A percentile compares a stretch with the other conserved stretches of the same genome.
These are phyloP conservation scores for Anas bahamensis DNA, from an alignment of 2,797 vertebrate genomes.

Conservation along the genomic window DNA sequence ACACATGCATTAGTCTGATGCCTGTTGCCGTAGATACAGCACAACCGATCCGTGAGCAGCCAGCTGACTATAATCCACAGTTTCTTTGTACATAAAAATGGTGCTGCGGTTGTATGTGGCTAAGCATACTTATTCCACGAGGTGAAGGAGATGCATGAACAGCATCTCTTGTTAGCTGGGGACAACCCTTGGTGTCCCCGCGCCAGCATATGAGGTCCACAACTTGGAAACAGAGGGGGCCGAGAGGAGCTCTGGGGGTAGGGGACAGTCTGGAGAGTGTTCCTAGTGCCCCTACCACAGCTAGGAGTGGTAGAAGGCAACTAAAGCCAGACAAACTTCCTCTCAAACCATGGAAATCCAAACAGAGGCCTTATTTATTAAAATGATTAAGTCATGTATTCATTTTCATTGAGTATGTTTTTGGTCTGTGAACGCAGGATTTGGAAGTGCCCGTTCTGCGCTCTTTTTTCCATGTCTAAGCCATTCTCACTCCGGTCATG, in stretches of 20 bases:
- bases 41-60: neutral
- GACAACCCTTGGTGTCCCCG: fast-evolving
- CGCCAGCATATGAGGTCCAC: fast-evolving
- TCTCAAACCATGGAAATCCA: neutral
- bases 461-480: neutral
- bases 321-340: neutral
- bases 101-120: neutral
- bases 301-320: neutral
- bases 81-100: neutral
- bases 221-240: too few species aligned
- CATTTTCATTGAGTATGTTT: slow-evolving; percentile 9
- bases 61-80: neutral
- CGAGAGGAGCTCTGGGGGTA: neutral
- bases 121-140: neutral
- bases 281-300: neutral
- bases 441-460: slow-evolving; percentile 45
- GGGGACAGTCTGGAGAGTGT: fast-evolving
- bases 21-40: neutral
- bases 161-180: neutral
- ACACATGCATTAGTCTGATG: too few species aligned
- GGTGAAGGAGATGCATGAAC: neutral
- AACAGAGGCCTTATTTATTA: slow-evolving; percentile 53
- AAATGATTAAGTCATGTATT: slow-evolving; percentile 40
- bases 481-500: neutral
- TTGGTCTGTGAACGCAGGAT: neutral